Base-by-base conservation (phyloP, 2,797 vertebrate species). In the Notolepis coatsorum region DNA sequence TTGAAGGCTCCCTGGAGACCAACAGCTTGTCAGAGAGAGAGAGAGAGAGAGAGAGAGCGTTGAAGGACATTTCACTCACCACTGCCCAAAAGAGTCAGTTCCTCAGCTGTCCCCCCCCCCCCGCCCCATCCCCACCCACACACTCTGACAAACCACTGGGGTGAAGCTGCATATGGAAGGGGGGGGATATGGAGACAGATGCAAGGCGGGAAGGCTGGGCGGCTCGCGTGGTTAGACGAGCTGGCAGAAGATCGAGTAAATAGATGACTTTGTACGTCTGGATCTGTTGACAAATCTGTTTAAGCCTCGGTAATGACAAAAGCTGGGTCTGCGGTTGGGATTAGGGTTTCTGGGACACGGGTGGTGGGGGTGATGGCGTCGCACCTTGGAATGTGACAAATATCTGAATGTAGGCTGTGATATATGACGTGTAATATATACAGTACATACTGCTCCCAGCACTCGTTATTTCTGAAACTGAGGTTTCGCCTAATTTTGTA, bases 141-240 rank as follows among this genome's bases (percentile, higher is more conserved):
- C 61, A 51, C 46, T 65, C 28, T 47, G 50, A 64, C 64, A 30
- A 48, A 39, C 48, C 63, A 61, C 21, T 59, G 52, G 9, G 52
- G 72, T 69, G 81, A 79, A 63, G 63, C 58, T 61, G 61, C 81
- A 82, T 79, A 78, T 72, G 81, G 73, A 15, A n/a, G n/a, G n/a
- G n/a, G 76, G 68, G 57, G 50, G 28, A 63, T 76, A 77, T 65
- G 46, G 70, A 65, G 67, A 84, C 85, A 73, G 85, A 84, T 81
- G 80, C 48, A 3, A 57, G n/a, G 64, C 23, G 61, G 51, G 61
- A 75, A 68, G 75, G 37, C 23, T 38, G 38, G 15, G 2, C 57
- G 75, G 68, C 66, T 80, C 55, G 28, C 61, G 18, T 17, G 20
- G 71, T 50, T 68, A 71, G 79, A 80, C 59, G 75, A 81, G 73